Evolutionary conservation across 92 coral and sea anemone genomes (phyloP).

Genomic region (Actinostola sp.): DNA sequence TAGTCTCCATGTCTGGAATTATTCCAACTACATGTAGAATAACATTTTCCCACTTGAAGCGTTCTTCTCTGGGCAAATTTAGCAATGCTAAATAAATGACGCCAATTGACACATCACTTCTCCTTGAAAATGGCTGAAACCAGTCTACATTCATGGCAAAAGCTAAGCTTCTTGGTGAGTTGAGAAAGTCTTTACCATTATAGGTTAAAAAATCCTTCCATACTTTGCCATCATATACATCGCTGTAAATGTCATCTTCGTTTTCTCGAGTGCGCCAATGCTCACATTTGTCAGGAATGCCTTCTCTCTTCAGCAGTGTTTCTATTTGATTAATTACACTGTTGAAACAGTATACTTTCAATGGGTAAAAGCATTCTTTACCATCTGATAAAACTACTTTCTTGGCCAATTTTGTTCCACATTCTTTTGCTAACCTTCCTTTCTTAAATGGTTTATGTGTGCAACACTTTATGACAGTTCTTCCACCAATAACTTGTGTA

Average conservation of each 20-base stretch:
- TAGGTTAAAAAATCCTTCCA: slow-evolving; percentile 44
- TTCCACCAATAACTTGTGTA: slow-evolving; percentile 31
- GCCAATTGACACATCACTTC: slow-evolving; percentile 47
- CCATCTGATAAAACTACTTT: slow-evolving; percentile 37
- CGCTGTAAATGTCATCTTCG: slow-evolving; percentile 12
- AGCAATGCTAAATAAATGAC: slow-evolving; percentile 49
- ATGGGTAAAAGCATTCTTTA: slow-evolving; percentile 31
- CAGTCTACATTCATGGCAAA: slow-evolving; percentile 55
- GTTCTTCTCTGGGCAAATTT: slow-evolving; percentile 49
- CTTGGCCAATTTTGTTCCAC: slow-evolving; percentile 40
- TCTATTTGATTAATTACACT: slow-evolving; percentile 36
- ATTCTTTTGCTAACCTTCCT: slow-evolving; percentile 37
- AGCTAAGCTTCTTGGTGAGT: slow-evolving; percentile 29
- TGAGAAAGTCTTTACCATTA: slow-evolving; percentile 40
- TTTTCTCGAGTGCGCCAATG: slow-evolving; percentile 36
- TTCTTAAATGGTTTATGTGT: slow-evolving; percentile 20
- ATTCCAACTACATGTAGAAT: slow-evolving; percentile 22
- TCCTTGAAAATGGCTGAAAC: slow-evolving; percentile 45
- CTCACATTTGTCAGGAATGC: slow-evolving; percentile 44
- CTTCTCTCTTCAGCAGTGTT: slow-evolving; percentile 38
- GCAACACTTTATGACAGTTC: slow-evolving; percentile 17
- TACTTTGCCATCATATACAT: slow-evolving; percentile 52
- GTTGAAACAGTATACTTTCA: slow-evolving; percentile 37
- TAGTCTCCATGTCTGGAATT: slow-evolving; percentile 49
- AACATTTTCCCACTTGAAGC: slow-evolving; percentile 45